phyloP scores from a whole-genome alignment of 2,888 invertebrate species.

The Brachyopa scutellaris region DNA sequence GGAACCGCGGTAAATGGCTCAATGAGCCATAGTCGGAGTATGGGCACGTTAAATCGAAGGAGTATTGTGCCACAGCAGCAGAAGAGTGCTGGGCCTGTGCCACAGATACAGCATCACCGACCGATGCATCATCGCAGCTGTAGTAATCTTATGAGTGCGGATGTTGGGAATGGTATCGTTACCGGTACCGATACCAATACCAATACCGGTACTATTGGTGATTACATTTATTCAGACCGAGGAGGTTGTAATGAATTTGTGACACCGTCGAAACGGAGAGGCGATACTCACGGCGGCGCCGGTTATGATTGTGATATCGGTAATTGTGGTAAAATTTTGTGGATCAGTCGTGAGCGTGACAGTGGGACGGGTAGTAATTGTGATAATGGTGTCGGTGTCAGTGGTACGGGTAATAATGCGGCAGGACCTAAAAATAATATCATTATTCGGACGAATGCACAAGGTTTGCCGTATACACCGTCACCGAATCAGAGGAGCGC shows the following conservation, averaged over 20 bases:
- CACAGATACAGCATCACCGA: constrained; percentile 67
- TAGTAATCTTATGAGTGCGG: constrained; percentile 74
- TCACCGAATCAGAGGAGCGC: constrained; percentile 78
- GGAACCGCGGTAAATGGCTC: constrained; percentile 32
- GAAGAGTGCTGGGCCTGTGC: constrained; percentile 6
- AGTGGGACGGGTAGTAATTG: constrained; percentile 53
- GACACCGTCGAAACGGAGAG: constrained; percentile 56
- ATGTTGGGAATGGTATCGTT: constrained; percentile 62
- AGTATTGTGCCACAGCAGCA: constrained; percentile 26
- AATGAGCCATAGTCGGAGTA: constrained; percentile 62
- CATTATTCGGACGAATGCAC: constrained; percentile 77
- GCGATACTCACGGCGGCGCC: constrained; percentile 15
- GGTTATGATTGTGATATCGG: constrained; percentile 77
- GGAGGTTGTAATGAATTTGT: constrained; percentile 47
- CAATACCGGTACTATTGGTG: constrained; percentile 23
- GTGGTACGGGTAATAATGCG: constrained; percentile 31
- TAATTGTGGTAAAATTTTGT: constrained; percentile 81
- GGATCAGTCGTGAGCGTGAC: constrained; percentile 77
- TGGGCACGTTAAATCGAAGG: constrained; percentile 59
- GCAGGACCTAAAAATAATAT: constrained; percentile 52
- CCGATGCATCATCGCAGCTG: constrained; percentile 76
- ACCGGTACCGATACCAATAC: constrained; percentile 12
- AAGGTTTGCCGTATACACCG: constrained; percentile 80
- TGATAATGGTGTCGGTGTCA: constrained; percentile 49
- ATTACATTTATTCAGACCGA: constrained; percentile 47